Base-by-base conservation (phyloP, 1,140 invertebrate genomes). In the Drosophila lacertosa region DNA sequence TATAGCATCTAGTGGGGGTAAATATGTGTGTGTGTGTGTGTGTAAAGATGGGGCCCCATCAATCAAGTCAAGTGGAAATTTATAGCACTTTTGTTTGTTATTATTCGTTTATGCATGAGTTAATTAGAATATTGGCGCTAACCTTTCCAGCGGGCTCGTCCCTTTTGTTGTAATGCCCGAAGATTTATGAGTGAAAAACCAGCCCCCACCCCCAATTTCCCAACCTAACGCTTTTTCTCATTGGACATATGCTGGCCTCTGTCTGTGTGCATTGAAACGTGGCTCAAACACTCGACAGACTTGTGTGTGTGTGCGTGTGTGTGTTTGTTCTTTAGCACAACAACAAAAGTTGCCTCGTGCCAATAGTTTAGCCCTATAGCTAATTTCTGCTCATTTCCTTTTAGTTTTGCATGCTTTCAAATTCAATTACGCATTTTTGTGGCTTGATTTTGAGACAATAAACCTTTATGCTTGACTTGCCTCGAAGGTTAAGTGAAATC, bases 81-180 rank as follows among this genome's bases (percentile, higher is more conserved):
- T 88, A 88, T 88, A 88, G 82, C 82, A 88, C 82, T 88, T 88
- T 88, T 88, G 82, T 88, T 88, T 88, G 82, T 88, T 88, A 88
- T 88, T 88, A 88, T 88, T 88, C 82, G 82, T 88, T 88, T 88
- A 88, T 88, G 82, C 82, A 88, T 88, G 82, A 88, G 82, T 88
- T 88, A 88, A 88, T 88, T 88, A 88, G 82, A 88, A 88, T 88
- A 88, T 88, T 86, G 82, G 71, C 77, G 69, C 65, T 67, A 82
- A 72, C 77, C 77, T 78, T 69, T 68, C 71, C 78, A 69, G 60
- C 62, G 40, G 65, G 62, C 47, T 63, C 57, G 57, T 62, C 55
- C 72, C 72, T 71, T 74, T 74, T 71, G 51, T 66, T 71, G 62
- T 80, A 86, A 84, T 77, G 81, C 67, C 71, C 62, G 59, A 69